Percentiles rank a stretch among this genome's conserved stretches.
Conservation (phyloP, 1,140 invertebrate species). For the Habropoda laboriosa region DNA sequence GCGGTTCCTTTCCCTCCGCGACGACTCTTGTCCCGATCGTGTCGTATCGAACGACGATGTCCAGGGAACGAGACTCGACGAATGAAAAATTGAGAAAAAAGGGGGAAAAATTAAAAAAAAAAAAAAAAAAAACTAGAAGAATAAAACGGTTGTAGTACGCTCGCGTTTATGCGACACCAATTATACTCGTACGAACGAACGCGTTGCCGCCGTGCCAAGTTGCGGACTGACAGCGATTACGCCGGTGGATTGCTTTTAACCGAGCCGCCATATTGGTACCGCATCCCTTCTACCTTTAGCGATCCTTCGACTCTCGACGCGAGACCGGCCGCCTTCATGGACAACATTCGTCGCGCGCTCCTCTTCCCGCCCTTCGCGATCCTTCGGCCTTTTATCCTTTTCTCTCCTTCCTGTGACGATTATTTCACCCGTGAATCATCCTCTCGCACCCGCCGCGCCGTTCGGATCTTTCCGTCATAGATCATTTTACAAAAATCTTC, state of each 20-base stretch:
- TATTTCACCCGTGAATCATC: neutral
- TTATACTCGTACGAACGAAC: conserved; percentile 32
- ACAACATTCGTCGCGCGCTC: neutral
- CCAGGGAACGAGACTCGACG: no score
- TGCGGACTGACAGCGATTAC: conserved; percentile 64
- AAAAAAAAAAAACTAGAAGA: neutral
- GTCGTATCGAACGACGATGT: neutral
- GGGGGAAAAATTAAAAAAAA: neutral
- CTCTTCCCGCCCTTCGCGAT: conserved; percentile 11
- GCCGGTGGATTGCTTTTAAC: conserved; percentile 76
- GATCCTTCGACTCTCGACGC: conserved; percentile 24
- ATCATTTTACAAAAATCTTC: neutral
- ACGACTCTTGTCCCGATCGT: neutral
- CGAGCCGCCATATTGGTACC: conserved; percentile 74
- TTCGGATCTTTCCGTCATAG: neutral
- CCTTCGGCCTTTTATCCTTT: neutral
- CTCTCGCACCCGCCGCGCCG: neutral
- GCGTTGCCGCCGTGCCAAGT: conserved; percentile 65
- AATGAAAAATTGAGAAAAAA: conserved; percentile 1
- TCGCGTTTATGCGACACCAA: conserved; percentile 5
- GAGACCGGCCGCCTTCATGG: neutral
- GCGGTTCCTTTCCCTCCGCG: no score
- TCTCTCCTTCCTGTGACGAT: neutral
- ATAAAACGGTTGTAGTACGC: neutral
- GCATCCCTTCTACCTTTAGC: conserved; percentile 58